These are phyloP conservation scores for Ips typographus DNA, from an alignment of 1,140 invertebrate species.

Conservation along the genomic window DNA sequence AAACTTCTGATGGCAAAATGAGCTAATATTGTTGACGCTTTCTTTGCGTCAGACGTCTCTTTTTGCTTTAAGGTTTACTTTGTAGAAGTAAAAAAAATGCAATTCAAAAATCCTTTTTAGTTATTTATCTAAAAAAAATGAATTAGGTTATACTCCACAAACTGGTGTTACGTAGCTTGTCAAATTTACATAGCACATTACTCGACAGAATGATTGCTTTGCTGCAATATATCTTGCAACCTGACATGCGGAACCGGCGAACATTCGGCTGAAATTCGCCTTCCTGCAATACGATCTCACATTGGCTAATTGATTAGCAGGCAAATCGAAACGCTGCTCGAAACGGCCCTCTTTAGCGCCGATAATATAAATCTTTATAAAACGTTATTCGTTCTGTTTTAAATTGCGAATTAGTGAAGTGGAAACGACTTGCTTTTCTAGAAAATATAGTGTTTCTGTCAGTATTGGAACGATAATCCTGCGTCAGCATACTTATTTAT, in stretches of 20 bases:
- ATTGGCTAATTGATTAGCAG: constrained; percentile 3
- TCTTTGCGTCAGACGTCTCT: too few species aligned
- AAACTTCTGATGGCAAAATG: too few species aligned
- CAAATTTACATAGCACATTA: constrained; percentile 15
- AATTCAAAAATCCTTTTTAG: too few species aligned
- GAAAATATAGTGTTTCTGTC: too few species aligned
- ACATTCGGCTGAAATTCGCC: constrained; percentile 7
- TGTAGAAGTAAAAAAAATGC: too few species aligned
- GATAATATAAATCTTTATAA: neutral
- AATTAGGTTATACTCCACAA: neutral
- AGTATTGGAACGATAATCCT: too few species aligned
- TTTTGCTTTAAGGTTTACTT: too few species aligned
- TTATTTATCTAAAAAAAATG: constrained; percentile 8
- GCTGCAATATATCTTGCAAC: constrained; percentile 13
- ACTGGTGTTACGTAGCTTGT: neutral
- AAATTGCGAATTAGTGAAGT: too few species aligned
- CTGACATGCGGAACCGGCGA: constrained; percentile 14
- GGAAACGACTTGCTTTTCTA: too few species aligned
- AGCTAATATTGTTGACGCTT: too few species aligned
- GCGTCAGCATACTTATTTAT: too few species aligned
- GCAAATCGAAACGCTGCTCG: constrained; percentile 1
- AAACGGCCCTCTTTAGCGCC: neutral
- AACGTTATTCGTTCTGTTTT: too few species aligned
- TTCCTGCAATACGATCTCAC: constrained; percentile 6
- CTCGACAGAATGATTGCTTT: constrained; percentile 8